Evolutionary conservation across 2,888 invertebrate species (phyloP).

Genomic region (Orchestes rusci): DNA sequence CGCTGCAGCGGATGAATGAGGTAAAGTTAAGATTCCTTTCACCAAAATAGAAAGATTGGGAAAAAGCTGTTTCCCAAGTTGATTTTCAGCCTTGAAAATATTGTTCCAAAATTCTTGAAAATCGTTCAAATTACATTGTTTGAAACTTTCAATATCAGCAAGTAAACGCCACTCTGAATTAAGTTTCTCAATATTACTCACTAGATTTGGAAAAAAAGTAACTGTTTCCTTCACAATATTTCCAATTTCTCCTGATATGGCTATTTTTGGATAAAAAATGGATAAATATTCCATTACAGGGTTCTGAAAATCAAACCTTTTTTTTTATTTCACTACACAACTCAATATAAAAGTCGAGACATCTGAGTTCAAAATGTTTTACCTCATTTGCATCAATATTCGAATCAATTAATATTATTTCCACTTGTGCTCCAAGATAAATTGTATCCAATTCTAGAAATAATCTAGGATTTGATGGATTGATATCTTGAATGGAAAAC

Average conservation of each 20-base stretch:
- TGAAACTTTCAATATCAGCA: constrained; percentile 3
- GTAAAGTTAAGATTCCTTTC: constrained; percentile 3
- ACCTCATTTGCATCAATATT: constrained; percentile 6
- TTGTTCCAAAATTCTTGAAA: constrained; percentile 9
- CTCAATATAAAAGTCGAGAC: too few relatives aligned
- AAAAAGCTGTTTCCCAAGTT: constrained; percentile 5
- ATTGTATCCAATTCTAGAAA: constrained; percentile 13
- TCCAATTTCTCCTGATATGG: background rate
- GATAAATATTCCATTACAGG: background rate
- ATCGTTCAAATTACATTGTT: too few relatives aligned
- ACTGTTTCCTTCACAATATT: too few relatives aligned
- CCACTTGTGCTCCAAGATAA: constrained; percentile 16
- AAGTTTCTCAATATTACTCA: background rate
- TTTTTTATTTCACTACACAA: constrained; percentile 10
- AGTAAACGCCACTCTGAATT: constrained; percentile 11
- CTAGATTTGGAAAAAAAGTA: constrained; percentile 8
- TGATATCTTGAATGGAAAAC: constrained; percentile 8
- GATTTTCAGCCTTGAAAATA: too few relatives aligned
- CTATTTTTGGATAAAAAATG: constrained; percentile 8
- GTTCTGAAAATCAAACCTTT: constrained; percentile 9
- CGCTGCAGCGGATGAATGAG: constrained; percentile 8
- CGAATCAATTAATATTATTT: constrained; percentile 3
- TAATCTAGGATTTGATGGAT: constrained; percentile 16
- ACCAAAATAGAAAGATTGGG: constrained; percentile 5
- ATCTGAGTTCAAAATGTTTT: constrained; percentile 7